Conservation (phyloP, 2,113 vertebrate genomes). For the Leucoraja erinaceus region DNA sequence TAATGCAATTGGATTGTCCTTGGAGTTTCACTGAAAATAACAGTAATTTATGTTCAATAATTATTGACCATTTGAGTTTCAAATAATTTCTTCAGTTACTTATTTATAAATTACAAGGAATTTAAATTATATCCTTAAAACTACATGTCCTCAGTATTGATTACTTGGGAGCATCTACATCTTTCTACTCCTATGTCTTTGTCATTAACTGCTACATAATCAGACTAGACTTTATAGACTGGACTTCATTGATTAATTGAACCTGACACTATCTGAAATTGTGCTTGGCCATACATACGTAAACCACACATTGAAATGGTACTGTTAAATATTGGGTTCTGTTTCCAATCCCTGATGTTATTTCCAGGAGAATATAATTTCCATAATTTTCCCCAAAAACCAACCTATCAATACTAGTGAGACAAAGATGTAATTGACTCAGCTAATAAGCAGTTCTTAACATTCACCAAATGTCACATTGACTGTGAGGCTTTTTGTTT, state of each 20-base stretch:
- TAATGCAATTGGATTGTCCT: neutral
- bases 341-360: neutral
- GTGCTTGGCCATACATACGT: neutral
- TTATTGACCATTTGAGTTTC: neutral
- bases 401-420: neutral
- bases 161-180: neutral
- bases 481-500: neutral
- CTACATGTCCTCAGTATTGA: neutral
- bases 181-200: neutral
- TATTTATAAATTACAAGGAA: slow-evolving; percentile 17
- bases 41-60: neutral
- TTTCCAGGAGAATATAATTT: neutral
- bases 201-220: neutral
- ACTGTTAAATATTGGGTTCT: neutral
- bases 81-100: neutral
- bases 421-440: neutral
- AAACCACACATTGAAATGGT: neutral
- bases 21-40: neutral
- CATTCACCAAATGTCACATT: neutral
- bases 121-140: neutral
- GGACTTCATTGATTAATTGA: neutral
- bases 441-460: neutral
- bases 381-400: neutral
- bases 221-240: neutral
- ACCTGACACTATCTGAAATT: neutral